A percentile compares a stretch with the other conserved stretches of the same genome.
These are phyloP conservation scores for Cyrtodaria siliqua DNA, from an alignment of 2,888 invertebrate genomes.

Conservation along the genomic window DNA sequence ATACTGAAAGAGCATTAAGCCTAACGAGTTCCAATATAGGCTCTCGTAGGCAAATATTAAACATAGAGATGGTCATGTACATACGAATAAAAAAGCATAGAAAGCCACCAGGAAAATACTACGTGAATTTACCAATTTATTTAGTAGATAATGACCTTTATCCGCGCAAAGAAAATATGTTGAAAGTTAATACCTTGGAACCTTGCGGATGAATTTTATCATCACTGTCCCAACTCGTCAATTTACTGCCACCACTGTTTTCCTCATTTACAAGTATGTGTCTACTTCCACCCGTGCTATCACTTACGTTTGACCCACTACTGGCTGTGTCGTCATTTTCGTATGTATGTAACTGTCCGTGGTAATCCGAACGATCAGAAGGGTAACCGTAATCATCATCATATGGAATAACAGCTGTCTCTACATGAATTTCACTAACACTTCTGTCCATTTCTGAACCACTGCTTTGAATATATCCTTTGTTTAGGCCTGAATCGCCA, in stretches of 20 bases:
- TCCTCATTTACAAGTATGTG: conserved; percentile 63
- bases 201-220: conserved; percentile 65
- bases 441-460: conserved; percentile 68
- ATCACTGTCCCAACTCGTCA: conserved; percentile 67
- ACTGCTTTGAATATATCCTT: conserved; percentile 66
- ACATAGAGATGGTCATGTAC: too few relatives aligned
- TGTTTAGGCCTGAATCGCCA: conserved; percentile 55
- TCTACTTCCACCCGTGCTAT: conserved; percentile 70
- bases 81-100: not conserved
- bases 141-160: too few relatives aligned
- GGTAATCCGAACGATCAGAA: conserved; percentile 39
- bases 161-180: too few relatives aligned
- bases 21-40: too few relatives aligned
- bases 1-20: too few relatives aligned
- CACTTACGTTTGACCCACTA: conserved; percentile 69
- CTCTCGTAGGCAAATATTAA: too few relatives aligned
- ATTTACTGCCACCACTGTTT: conserved; percentile 54
- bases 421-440: conserved; percentile 70
- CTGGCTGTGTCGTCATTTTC: conserved; percentile 66
- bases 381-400: conserved; percentile 58
- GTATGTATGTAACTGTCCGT: conserved; percentile 64
- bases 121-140: not conserved
- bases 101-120: not conserved
- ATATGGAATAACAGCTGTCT: conserved; percentile 74
- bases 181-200: too few relatives aligned